These are phyloP conservation scores for Benitochromis conjunctus DNA, from an alignment of 2,113 vertebrate genomes.

Conservation along the genomic window DNA sequence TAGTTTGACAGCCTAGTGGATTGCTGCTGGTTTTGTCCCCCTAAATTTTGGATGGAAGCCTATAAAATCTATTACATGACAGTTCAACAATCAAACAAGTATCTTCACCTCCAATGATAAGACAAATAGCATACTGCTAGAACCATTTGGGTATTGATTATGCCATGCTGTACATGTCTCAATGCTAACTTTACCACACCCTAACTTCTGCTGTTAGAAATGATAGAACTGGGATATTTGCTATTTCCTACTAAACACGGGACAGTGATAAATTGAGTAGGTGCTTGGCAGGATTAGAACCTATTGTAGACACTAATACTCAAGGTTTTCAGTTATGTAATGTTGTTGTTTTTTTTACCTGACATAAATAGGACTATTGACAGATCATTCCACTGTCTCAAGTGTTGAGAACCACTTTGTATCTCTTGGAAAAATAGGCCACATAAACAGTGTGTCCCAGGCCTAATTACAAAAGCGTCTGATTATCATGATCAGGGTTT, in stretches of 20 bases:
- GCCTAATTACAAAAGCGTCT: background rate
- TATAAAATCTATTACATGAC: background rate
- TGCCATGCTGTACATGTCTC: background rate
- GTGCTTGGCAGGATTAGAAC: background rate
- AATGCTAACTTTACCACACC: background rate
- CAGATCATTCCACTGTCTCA: background rate
- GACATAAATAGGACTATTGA: background rate
- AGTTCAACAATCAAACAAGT: background rate
- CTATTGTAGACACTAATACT: background rate
- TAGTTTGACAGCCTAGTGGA: background rate
- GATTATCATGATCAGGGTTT: background rate
- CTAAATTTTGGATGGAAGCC: background rate
- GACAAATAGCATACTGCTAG: background rate
- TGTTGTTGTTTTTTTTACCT: background rate
- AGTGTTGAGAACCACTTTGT: background rate
- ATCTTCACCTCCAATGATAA: background rate
- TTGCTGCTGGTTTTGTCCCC: background rate
- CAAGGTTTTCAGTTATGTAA: background rate
- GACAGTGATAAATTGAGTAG: background rate
- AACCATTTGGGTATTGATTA: background rate
- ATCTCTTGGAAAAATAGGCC: background rate
- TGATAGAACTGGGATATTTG: background rate
- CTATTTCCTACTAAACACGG: background rate
- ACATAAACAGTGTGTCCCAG: background rate
- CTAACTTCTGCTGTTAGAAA: background rate